Conservation (phyloP, 2,113 vertebrate genomes). For the Osmerus eperlanus region DNA sequence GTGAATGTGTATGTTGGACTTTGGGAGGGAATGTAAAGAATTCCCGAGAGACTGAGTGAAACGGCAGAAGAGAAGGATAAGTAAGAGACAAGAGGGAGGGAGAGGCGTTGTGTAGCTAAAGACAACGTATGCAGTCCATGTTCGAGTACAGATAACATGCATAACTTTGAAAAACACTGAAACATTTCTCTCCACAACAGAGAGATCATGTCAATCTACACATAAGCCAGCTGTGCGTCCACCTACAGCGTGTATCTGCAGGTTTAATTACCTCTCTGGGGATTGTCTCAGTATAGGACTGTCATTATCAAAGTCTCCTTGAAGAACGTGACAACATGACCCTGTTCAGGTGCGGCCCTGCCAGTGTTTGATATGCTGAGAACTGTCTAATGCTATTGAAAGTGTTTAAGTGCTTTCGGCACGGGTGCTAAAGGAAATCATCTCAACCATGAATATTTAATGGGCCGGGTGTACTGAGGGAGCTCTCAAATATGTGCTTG, state of each 20-base stretch:
- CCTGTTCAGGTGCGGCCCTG: conserved; percentile 36
- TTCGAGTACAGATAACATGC: neutral
- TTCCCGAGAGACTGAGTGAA: no score
- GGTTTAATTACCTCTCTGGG: conserved; percentile 53
- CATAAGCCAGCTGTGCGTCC: neutral
- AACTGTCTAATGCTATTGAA: conserved; percentile 11
- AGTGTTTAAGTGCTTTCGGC: conserved; percentile 46
- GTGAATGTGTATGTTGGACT: neutral
- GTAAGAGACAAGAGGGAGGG: neutral
- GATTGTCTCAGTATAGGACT: conserved; percentile 32
- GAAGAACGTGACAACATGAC: conserved; percentile 43
- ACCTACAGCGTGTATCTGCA: conserved; percentile 14
- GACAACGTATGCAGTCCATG: neutral
- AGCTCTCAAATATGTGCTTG: conserved; percentile 45
- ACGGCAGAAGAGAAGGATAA: neutral
- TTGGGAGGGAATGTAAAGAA: neutral
- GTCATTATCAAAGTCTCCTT: conserved; percentile 41
- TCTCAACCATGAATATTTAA: conserved; percentile 46
- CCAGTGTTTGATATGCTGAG: conserved; percentile 11
- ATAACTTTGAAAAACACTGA: no score
- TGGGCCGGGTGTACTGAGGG: conserved; percentile 33
- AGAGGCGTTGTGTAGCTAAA: neutral
- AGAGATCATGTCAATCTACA: neutral
- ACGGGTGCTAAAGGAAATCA: conserved; percentile 35
- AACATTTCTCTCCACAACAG: neutral